Base-by-base conservation (phyloP, 1,140 invertebrate species). In the Adoxophyes honmai region DNA sequence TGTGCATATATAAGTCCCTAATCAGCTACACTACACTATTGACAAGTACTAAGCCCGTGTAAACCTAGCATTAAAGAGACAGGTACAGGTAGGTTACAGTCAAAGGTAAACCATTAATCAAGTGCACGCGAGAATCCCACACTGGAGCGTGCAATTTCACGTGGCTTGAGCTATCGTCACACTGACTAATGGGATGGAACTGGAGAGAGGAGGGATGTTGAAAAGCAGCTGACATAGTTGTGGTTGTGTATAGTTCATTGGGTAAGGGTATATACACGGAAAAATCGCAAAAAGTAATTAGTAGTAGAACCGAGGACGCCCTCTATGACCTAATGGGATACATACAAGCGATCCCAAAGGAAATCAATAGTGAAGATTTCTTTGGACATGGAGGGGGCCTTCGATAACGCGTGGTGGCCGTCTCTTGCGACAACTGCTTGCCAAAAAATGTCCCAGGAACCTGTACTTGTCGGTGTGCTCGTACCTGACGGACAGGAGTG, bases 311-410 rank as follows among this genome's bases (percentile, higher is more conserved):
- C 0, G 37, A 56, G 11, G 52, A 57, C 55, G 52, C 60, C 39
- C 60, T 62, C 55, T 58, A 62, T 52, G 21, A 34, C 13, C 34
- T 53, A 4, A 16, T 62, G 21, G 16, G 9, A 28, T 36, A 60
- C 37, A 34, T 8, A 14, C 36, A 52, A 48, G 37, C 34, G 4
- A 16, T 38, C 10, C 13, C 13, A n/a, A 8, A 60, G 52, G 28
- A 58, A 59, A 7, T 9, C 3, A 1, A 11, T 36, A 0, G 35
- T 55, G 1, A 9, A 57, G 7, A 14, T 68, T 0, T 68, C 62
- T 0, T 13, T 68, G 21, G 62, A 64, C 15, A 66, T 66, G 48
- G 57, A 66, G 55, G 57, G 60, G 0, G 61, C 61, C 21, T 36
- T 36, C n/a, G 34, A 36, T 9, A 36, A 36, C 34, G 34, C 34